These are phyloP conservation scores for Propithecus coquereli DNA, from an alignment of 2,113 vertebrate genomes.

Conservation along the genomic window DNA sequence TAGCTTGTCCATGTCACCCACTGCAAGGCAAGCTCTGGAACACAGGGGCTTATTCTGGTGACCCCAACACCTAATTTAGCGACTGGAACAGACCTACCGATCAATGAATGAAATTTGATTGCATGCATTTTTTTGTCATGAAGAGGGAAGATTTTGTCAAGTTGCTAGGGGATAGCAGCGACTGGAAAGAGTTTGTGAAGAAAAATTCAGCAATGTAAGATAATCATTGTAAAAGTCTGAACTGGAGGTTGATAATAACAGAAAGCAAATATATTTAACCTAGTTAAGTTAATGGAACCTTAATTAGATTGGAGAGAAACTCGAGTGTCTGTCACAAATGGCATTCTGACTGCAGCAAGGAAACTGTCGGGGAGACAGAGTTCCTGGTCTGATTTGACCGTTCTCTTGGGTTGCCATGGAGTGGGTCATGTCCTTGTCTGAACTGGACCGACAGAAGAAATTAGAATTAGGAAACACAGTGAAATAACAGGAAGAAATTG, in stretches of 20 bases:
- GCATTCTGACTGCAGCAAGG: neutral
- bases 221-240: neutral
- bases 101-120: neutral
- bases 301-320: conserved; percentile 24
- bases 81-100: neutral
- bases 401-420: neutral
- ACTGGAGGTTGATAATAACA: neutral
- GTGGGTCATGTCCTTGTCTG: neutral
- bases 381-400: neutral
- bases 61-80: neutral
- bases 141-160: neutral
- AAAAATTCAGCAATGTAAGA: neutral
- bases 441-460: neutral
- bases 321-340: neutral
- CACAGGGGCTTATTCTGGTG: neutral
- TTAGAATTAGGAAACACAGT: neutral
- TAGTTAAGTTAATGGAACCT: conserved; percentile 18
- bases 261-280: neutral
- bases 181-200: neutral
- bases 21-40: neutral
- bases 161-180: neutral
- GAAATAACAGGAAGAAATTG: neutral
- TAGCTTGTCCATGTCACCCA: too few relatives aligned
- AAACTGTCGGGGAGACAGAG: neutral
- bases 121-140: neutral